Evolutionary conservation across 2,797 vertebrate genomes (phyloP), one percentile per base, ranked within the genome.

Genomic region (Pangasius macronema): DNA sequence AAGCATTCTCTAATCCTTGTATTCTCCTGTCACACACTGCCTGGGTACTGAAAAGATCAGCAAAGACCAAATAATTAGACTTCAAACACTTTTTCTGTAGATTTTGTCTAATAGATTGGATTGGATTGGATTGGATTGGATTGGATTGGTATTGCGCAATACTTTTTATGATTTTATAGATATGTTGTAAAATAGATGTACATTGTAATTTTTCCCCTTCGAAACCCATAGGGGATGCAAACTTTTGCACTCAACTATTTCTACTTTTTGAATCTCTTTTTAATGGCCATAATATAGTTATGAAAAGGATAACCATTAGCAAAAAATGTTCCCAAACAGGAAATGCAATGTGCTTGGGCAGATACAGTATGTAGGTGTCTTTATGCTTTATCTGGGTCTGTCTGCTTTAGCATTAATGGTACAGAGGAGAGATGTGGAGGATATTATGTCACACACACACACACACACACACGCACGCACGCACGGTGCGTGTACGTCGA

Each of bases 301-400:
- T 8, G 67, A 68, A 68, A 68, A 6, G 22, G 9, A 27, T 73
- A 46, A 13, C 70, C 42, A 27, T 72, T 72, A 22, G 24, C 3
- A 42, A 42, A 42, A 55, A 55, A 80, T 16, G 5, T 59, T 39
- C 20, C 77, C 30, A 14, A 55, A 81, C 24, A 8, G 42, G 11
- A 39, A 39, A 8, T 36, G 18, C 42, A 42, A 24, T 22, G 2
- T 61, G n/a, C 27, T 81, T 36, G 42, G 57, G 22, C 55, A 63
- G 77, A 39, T 79, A 33, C 33, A 65, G 42, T 51, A 63, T 53
- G 86, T 87, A 39, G 80, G 79, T 13, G 86, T 65, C 18, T 63
- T 82, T 82, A 14, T 67, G 65, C n/a, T n/a, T n/a, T n/a, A n/a
- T 42, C 85, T 70, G 22, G 13, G 65, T 42, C 77, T 70, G 55